A percentile compares a stretch with the other conserved stretches of the same genome.
phyloP scores from a whole-genome alignment of 2,113 vertebrate genomes.

The Scytalopus superciliaris region DNA sequence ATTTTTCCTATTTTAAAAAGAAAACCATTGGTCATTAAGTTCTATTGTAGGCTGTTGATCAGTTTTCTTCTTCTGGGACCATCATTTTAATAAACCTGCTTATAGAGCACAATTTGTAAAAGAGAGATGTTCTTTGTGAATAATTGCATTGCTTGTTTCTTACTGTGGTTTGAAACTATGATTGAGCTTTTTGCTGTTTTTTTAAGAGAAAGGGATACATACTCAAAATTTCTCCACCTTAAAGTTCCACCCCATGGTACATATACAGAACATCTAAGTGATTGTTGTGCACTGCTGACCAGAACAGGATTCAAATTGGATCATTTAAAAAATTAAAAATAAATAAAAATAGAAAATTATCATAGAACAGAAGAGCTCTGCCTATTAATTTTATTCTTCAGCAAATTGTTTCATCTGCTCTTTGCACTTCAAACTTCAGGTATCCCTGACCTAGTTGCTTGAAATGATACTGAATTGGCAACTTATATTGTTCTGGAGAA shows the following conservation, averaged over 20 bases:
- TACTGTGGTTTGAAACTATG: not conserved
- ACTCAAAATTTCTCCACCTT: not conserved
- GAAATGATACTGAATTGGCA: not conserved
- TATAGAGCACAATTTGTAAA: not conserved
- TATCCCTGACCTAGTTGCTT: not conserved
- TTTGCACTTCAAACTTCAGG: not conserved
- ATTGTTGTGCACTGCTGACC: not conserved
- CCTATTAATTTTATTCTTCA: not conserved
- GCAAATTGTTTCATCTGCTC: not conserved
- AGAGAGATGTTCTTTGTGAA: not conserved
- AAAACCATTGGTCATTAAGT: not conserved
- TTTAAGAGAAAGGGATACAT: not conserved
- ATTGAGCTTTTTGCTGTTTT: not conserved
- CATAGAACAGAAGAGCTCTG: not conserved
- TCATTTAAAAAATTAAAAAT: not conserved
- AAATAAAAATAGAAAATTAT: not conserved
- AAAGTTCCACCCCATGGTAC: not conserved
- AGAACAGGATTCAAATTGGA: not conserved
- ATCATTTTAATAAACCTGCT: not conserved
- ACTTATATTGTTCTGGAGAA: not conserved
- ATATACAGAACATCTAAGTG: not conserved
- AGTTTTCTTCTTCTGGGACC: not conserved
- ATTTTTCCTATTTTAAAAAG: not conserved
- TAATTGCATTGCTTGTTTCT: not conserved
- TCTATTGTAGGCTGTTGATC: not conserved